Evolutionary conservation across 2,888 invertebrate species (phyloP), one percentile per base, ranked within the genome.

Genomic region (Cephus spinipes): DNA sequence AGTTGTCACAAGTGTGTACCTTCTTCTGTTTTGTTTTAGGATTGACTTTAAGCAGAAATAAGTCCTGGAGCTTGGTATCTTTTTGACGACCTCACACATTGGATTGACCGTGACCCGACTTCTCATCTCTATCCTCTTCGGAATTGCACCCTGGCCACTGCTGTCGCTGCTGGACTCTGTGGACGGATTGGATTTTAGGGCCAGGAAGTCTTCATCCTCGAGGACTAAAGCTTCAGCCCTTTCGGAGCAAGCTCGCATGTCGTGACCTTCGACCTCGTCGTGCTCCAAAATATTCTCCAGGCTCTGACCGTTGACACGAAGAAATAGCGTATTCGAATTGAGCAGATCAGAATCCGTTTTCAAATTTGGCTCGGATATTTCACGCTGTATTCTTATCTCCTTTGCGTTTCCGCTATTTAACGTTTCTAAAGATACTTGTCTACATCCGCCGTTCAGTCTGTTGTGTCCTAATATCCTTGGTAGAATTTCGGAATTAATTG

Each of bases 1-100:
- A 1, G 90, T 87, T 3, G 89, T 90, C 11, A 91, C 89, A 23
- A 90, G 79, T 1, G 91, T 91, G 75, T 90, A 90, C 2, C 90
- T 82, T 4, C 91, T 82, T 4, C 86, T 87, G 69, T 90, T 89
- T 80, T 89, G 90, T 75, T 90, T 91, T 1, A 91, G 82, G n/a
- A 91, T 91, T 12, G 91, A 90, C 77, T 89, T 91, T 1, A 90
- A 81, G 77, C 90, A 91, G 76, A 89, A 88, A 73, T 90, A 90
- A 11, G 90, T 91, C 68, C 87, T 88, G 4, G 91, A 90, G 23
- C 81, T 83, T 0, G 90, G 86, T 23, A 88, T 81, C 15, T 83
- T 84, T 31, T 84, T 84, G 1, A 80, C 81, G 3, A 85, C 86
- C 32, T 84, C 85, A 31, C 86, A 82, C 77, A 88, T 85, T 0